Evolutionary conservation across 30 jellyfish, hydroid and myxozoan genomes (phyloP).

Genomic region (Cassiopea andromeda): DNA sequence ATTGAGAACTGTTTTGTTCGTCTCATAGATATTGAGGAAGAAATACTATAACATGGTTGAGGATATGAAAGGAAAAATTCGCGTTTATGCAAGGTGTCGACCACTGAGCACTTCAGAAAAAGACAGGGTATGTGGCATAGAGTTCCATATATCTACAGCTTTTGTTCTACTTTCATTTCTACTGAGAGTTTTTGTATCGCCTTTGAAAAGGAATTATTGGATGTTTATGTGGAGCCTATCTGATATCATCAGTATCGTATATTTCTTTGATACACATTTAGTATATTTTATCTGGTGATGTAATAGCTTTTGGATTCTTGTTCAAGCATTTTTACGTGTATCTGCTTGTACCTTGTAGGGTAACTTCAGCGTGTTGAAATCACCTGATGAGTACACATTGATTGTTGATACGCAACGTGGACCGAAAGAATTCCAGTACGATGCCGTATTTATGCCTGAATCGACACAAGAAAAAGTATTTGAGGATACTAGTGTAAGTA

Average conservation of each 20-base stretch:
- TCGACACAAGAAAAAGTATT: slow-evolving; percentile 87
- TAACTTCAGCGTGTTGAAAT: slow-evolving; percentile 71
- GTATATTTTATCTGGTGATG: too few species aligned
- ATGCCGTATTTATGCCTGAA: slow-evolving; percentile 82
- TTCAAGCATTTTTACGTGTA: not conserved
- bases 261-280: too few species aligned
- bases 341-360: slow-evolving; percentile 63
- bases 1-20: not conserved
- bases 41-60: slow-evolving; percentile 95
- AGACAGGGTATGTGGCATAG: slow-evolving; percentile 75
- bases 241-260: too few species aligned
- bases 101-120: slow-evolving; percentile 93
- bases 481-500: slow-evolving; percentile 91
- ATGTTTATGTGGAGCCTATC: not conserved
- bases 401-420: slow-evolving; percentile 91
- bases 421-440: slow-evolving; percentile 94
- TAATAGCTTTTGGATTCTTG: too few species aligned
- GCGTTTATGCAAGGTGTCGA: slow-evolving; percentile 96
- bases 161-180: not conserved
- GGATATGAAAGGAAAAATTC: slow-evolving; percentile 96
- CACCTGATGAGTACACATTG: slow-evolving; percentile 91
- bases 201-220: not conserved
- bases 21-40: slow-evolving; percentile 79
- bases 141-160: not conserved
- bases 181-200: not conserved